Base-by-base conservation (phyloP, 1,140 invertebrate species). In the Drosophila sp. region DNA sequence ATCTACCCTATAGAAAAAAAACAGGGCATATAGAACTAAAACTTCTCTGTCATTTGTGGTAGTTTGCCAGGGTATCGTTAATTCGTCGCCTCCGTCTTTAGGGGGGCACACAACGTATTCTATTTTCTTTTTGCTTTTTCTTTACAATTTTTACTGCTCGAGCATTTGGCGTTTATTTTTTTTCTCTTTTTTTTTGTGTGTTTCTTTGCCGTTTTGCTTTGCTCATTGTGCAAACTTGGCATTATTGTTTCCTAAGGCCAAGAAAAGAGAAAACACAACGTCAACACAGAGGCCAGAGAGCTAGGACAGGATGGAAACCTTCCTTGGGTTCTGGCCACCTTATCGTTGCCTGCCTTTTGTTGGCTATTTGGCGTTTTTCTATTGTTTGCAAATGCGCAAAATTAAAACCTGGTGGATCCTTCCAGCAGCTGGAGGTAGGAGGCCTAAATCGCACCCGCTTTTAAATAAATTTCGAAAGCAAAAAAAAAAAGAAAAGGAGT, bases 171-270 rank as follows among this genome's bases (percentile, higher is more conserved):
- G 65, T 84, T 79, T 76, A 63, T 60, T 76, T 86, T 62, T 60
- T 77, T 35, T 50, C 56, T 66, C 30, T 62, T 35, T 17, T 76
- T 50, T 56, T 44, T 58, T 62, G 25, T 72, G 10, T 57, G 54
- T 68, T 70, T 60, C 70, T 54, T 57, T 71, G 76, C 68, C 63
- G 30, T 71, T 75, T 67, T 74, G 70, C 70, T 82, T 70, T 72
- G 72, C 76, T 83, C 81, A 90, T 89, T 89, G 84, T 89, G 84
- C 84, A 89, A 89, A 89, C 84, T 89, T 90, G 84, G 85, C 84
- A 89, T 89, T 89, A 89, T 89, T 89, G 84, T 89, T 90, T 89
- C 84, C 85, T 89, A 89, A 89, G 84, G 85, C 85, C 77, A 87
- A 78, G 73, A 89, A 78, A 65, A 65, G 70, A 70, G 84, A 89